Base-by-base conservation (phyloP, 2,113 vertebrate species). In the Ctenodactylus gundi region DNA sequence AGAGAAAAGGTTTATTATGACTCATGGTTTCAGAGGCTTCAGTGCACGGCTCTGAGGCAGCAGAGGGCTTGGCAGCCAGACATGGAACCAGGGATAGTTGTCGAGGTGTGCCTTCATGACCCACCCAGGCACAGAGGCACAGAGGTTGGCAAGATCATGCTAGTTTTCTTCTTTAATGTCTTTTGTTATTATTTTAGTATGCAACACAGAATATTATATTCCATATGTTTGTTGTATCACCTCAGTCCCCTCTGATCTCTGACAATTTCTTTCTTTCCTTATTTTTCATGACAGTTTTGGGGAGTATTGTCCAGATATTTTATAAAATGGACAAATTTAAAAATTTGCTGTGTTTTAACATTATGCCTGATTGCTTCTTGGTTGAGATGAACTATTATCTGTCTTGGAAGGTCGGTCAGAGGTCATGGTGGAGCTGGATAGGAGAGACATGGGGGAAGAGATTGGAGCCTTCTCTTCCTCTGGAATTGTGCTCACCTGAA, bases 241-340 rank as follows among this genome's bases (percentile, higher is more conserved):
- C 14, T 62, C 83, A 39, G 39, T 55, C 34, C 18, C 17, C 13
- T 91, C 23, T 57, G 72, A 31, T 29, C 44, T 91, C 27, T 53
- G 81, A 65, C 25, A 44, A 44, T 84, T 94, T 92, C 72, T 80
- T 46, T 82, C 10, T 64, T 77, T 84, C 58, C 39, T 84, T 85
- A 31, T 41, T 92, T 87, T 93, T 58, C 17, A 64, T 36, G 29
- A 67, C 7, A 39, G 21, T 90, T 76, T 73, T 10, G 27, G 88
- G 29, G 29, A 67, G 39, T 62, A 67, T 41, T 23, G 15, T 36
- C 36, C 57, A 95, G 44, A 21, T 53, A 78, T 51, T 85, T 68
- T 83, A 51, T 82, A 78, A 36, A 46, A 84, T 84, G 3, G n/a
- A 46, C 0, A 20, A 75, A 62, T n/a, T n/a, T n/a, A 44, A 75